Conservation (phyloP, 1,140 invertebrate species). For the Macrobrachium rosenbergii region DNA sequence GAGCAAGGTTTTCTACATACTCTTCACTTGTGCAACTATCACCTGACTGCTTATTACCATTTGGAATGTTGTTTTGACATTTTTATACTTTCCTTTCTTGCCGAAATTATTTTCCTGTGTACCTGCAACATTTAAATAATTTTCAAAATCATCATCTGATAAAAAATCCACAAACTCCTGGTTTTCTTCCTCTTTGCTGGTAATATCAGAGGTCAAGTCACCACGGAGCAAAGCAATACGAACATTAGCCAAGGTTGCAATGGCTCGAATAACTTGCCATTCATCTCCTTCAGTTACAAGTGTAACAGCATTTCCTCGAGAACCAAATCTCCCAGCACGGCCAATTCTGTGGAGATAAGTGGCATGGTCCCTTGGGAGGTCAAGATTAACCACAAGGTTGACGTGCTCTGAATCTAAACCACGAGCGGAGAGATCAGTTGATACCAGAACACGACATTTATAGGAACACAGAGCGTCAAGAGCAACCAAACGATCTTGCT, state of each 20-base stretch:
- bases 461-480: constrained; percentile 52
- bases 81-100: background rate
- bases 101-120: background rate
- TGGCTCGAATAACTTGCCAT: constrained; percentile 58
- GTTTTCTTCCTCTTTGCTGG: constrained; percentile 17
- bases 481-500: constrained; percentile 57
- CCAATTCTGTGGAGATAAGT: constrained; percentile 97
- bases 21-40: too few relatives aligned
- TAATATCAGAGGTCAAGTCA: constrained; percentile 15
- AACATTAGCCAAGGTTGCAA: constrained; percentile 54
- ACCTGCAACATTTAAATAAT: constrained; percentile 19
- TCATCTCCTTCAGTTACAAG: constrained; percentile 45
- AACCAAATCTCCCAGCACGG: constrained; percentile 89
- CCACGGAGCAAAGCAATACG: constrained; percentile 19
- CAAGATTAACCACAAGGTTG: constrained; percentile 94
- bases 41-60: too few relatives aligned
- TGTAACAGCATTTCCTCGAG: constrained; percentile 53
- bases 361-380: constrained; percentile 83
- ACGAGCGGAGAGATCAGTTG: constrained; percentile 89
- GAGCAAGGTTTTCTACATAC: too few relatives aligned
- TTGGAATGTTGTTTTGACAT: too few relatives aligned
- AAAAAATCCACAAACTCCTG: constrained; percentile 29
- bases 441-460: constrained; percentile 84
- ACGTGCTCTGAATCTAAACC: constrained; percentile 94
- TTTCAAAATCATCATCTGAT: background rate